phyloP scores from a whole-genome alignment of 2,888 invertebrate genomes.

The Congeria kusceri region DNA sequence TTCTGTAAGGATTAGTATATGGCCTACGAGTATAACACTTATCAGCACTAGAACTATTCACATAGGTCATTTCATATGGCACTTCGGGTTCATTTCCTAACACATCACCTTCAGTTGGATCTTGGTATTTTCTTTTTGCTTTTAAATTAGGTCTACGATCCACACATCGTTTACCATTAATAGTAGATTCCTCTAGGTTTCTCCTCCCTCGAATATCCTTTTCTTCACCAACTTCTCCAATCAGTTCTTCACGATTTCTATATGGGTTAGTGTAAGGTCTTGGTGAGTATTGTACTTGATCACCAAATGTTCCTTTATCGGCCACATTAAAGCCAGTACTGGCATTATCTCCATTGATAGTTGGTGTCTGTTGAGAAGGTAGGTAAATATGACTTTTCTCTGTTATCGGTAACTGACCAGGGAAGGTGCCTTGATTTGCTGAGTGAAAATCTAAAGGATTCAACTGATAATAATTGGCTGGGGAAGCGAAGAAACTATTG shows the following conservation, averaged over 20 bases:
- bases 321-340: not conserved
- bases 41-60: too few relatives aligned
- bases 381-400: conserved; percentile 35
- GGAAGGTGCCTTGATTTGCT: conserved; percentile 6
- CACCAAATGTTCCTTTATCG: not conserved
- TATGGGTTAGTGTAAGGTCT: conserved; percentile 7
- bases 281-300: not conserved
- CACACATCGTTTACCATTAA: too few relatives aligned
- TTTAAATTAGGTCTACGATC: not conserved
- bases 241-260: not conserved
- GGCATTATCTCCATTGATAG: not conserved
- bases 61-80: too few relatives aligned
- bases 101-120: conserved; percentile 22
- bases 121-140: not conserved
- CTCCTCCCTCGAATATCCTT: not conserved
- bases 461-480: not conserved
- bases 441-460: conserved; percentile 22
- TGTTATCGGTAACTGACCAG: conserved; percentile 41
- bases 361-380: not conserved
- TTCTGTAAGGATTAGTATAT: conserved; percentile 32
- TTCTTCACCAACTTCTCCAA: conserved; percentile 11
- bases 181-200: too few relatives aligned
- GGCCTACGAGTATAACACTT: conserved; percentile 6
- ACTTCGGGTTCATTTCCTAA: conserved; percentile 20
- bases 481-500: not conserved